Base-by-base conservation (phyloP, 2,888 invertebrate genomes). In the Thymelicus sylvestris region DNA sequence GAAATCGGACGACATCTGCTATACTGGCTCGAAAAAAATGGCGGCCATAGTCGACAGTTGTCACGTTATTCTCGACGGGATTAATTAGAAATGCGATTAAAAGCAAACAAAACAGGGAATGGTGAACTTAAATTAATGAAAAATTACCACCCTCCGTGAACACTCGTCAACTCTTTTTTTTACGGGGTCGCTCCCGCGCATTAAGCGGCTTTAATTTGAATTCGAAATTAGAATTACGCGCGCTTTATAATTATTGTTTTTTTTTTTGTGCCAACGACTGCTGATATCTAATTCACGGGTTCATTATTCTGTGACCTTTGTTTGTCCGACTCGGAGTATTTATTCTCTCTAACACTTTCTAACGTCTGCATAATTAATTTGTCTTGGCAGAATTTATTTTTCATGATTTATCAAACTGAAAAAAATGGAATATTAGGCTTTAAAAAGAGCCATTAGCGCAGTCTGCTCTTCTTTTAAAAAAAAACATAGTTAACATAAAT, bases 61-160 rank as follows among this genome's bases (percentile, higher is more conserved):
- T 93, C 93, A 93, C 93, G 93, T 93, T 93, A 93, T 93, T 93
- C 93, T 93, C 93, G 91, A 89, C 92, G 93, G 93, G 93, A 93
- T 93, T 93, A 93, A 93, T 93, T 93, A 93, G 93, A 93, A 93
- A 93, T 93, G 91, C 93, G 93, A 93, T 93, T 93, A 93, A 93
- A 93, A 93, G 92, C 93, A 93, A 93, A 93, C 93, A 93, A 93
- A 93, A 93, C 93, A 93, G 93, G 92, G 92, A 93, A 92, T 92
- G 91, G 93, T 93, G 93, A 93, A 93, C 93, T 93, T 93, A 93
- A 93, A 93, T 93, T 93, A 93, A 93, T 93, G 93, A 93, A 93
- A 93, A 93, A 93, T 93, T 93, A 93, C 93, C 93, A 93, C 93
- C 93, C 93, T 92, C 91, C 83, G 88, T 87, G 92, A 87, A 91